Conservation (phyloP, 2,113 vertebrate species). For the Ceratotherium simum region DNA sequence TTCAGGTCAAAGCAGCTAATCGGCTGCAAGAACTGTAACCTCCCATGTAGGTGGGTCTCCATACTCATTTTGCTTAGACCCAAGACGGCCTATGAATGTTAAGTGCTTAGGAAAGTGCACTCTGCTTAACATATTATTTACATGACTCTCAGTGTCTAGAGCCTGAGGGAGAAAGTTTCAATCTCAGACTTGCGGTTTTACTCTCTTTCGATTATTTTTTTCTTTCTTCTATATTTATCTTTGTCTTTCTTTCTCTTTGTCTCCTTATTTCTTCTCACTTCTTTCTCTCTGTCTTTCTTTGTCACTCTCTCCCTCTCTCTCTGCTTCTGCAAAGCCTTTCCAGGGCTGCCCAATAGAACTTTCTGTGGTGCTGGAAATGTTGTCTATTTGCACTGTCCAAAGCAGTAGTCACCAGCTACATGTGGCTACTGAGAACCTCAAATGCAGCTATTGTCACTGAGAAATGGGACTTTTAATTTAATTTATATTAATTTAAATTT, state of each 20-base stretch:
- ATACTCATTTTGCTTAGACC: neutral
- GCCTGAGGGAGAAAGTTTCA: neutral
- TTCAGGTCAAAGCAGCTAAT: conserved; percentile 31
- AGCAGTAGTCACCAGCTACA: neutral
- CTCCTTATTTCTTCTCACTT: neutral
- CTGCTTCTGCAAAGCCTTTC: neutral
- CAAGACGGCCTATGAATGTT: neutral
- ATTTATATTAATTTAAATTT: neutral
- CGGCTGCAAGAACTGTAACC: neutral
- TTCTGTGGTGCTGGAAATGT: neutral
- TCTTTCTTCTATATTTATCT: neutral
- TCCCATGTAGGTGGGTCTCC: neutral
- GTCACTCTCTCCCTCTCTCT: neutral
- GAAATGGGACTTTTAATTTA: neutral
- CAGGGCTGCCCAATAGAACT: neutral
- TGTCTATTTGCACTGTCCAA: neutral
- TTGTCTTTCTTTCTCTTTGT: neutral
- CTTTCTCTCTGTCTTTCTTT: neutral
- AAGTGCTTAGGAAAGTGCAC: neutral
- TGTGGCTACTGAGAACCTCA: neutral
- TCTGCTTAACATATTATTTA: neutral
- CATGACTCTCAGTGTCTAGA: neutral
- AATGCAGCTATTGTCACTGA: neutral
- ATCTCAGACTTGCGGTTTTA: neutral
- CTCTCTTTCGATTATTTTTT: neutral